A percentile compares a stretch with the other conserved stretches of the same genome.
Conservation (phyloP, 1,140 invertebrate genomes). For the Cydia splendana region DNA sequence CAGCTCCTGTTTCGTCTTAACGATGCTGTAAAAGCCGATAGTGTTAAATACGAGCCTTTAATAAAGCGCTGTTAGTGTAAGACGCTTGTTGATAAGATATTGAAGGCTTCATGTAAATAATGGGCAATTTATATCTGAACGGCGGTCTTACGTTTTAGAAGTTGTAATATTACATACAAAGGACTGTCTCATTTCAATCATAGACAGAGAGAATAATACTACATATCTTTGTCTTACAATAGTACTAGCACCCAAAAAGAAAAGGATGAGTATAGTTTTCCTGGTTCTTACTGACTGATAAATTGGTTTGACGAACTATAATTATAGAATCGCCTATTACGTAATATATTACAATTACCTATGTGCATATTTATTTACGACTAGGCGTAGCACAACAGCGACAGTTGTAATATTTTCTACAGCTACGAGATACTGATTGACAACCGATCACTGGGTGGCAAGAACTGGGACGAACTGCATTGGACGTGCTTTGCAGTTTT, state of each 20-base stretch:
- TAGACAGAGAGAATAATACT: too few relatives aligned
- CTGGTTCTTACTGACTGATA: too few relatives aligned
- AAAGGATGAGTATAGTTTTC: too few relatives aligned
- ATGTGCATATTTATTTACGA: neutral
- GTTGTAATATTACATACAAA: too few relatives aligned
- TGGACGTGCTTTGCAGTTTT: constrained; percentile 15
- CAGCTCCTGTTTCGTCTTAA: too few relatives aligned
- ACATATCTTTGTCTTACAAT: too few relatives aligned
- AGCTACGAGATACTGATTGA: constrained; percentile 10
- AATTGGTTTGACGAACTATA: too few relatives aligned
- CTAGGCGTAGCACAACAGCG: neutral
- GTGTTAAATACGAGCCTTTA: constrained; percentile 28
- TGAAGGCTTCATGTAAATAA: constrained; percentile 5
- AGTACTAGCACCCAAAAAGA: too few relatives aligned
- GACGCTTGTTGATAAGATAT: constrained; percentile 17
- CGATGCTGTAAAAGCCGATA: constrained; percentile 8
- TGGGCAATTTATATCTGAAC: neutral
- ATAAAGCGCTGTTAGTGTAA: constrained; percentile 17
- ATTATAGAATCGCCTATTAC: too few relatives aligned
- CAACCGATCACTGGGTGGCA: constrained; percentile 24
- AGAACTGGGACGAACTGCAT: constrained; percentile 26
- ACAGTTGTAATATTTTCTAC: constrained; percentile 4
- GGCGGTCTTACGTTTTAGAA: too few relatives aligned
- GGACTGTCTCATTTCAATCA: too few relatives aligned
- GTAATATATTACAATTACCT: too few relatives aligned